Percentiles rank a stretch among this genome's conserved stretches.
Conservation (phyloP, 1,140 invertebrate genomes). For the Drosophila albomicans region DNA sequence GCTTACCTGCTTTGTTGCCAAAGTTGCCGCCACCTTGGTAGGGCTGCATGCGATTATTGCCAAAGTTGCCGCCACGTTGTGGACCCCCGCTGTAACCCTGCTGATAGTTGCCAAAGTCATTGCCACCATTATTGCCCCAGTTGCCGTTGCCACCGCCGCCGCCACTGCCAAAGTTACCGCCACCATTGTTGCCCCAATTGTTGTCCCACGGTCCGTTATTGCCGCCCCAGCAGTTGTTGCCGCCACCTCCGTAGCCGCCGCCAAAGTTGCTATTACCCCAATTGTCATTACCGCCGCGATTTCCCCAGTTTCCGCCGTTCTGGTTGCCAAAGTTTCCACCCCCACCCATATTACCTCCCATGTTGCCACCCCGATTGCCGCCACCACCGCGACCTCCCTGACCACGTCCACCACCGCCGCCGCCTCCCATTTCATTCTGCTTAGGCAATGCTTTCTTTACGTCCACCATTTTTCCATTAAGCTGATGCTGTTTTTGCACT, state of each 20-base stretch:
- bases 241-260: constrained; percentile 72
- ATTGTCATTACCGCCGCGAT: constrained; percentile 88
- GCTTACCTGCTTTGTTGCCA: constrained; percentile 75
- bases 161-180: constrained; percentile 62
- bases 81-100: constrained; percentile 90
- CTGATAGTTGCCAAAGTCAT: constrained; percentile 90
- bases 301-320: constrained; percentile 88
- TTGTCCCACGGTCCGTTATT: constrained; percentile 85
- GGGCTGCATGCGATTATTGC: constrained; percentile 86
- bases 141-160: constrained; percentile 60
- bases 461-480: constrained; percentile 91
- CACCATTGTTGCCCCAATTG: constrained; percentile 82
- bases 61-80: constrained; percentile 87
- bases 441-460: constrained; percentile 92
- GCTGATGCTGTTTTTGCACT: constrained; percentile 90
- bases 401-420: constrained; percentile 66
- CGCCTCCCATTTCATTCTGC: constrained; percentile 88
- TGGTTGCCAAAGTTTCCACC: constrained; percentile 81
- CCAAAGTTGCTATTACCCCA: constrained; percentile 87
- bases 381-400: constrained; percentile 63
- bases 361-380: constrained; percentile 65
- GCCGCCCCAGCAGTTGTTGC: constrained; percentile 84
- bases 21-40: constrained; percentile 85
- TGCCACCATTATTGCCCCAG: constrained; percentile 84
- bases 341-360: constrained; percentile 60